phyloP scores from a whole-genome alignment of 37 sponge, comb jelly and placozoan genomes.

The Oopsacas minuta region DNA sequence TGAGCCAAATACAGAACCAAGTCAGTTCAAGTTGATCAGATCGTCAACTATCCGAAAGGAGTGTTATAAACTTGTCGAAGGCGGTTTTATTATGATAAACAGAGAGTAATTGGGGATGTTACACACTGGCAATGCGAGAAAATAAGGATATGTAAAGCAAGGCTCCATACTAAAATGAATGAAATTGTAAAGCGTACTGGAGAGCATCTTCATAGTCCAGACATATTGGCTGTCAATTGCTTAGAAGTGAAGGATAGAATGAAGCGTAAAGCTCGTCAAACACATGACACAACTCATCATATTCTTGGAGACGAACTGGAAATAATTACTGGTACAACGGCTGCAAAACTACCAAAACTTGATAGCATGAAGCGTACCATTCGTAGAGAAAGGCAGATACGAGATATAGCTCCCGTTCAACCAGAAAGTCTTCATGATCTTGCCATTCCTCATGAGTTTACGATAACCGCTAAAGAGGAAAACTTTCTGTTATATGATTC shows the following conservation, averaged over 20 bases:
- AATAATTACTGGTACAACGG: neutral
- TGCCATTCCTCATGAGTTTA: neutral
- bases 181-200: neutral
- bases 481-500: slow-evolving; percentile 7
- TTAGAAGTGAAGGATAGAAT: slow-evolving; percentile 16
- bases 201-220: slow-evolving; percentile 11
- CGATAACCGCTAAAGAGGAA: slow-evolving; percentile 14
- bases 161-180: neutral
- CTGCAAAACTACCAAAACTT: neutral
- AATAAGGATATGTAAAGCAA: neutral
- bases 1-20: neutral
- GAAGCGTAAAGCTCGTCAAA: neutral
- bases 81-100: slow-evolving; percentile 11
- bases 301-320: neutral
- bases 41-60: neutral
- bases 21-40: slow-evolving; percentile 1
- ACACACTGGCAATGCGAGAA: slow-evolving; percentile 10
- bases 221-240: neutral
- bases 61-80: slow-evolving; percentile 7
- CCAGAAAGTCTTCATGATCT: neutral
- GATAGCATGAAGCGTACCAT: slow-evolving; percentile 8
- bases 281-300: neutral
- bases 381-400: neutral
- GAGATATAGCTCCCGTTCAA: neutral
- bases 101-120: slow-evolving; percentile 7